Evolutionary conservation across 1,140 invertebrate genomes (phyloP).

Genomic region (Drosophila orena): DNA sequence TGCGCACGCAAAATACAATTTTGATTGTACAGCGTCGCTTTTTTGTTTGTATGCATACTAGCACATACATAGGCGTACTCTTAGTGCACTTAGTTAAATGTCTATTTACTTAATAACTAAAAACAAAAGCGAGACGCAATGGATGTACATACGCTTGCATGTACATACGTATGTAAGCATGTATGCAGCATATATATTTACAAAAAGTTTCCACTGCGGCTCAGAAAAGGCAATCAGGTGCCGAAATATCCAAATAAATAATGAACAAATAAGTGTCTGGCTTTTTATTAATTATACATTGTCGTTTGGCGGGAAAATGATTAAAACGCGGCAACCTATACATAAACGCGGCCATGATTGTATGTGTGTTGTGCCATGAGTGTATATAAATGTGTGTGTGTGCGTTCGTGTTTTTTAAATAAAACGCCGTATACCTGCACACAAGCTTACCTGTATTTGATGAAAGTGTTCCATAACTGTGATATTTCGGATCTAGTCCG

Average conservation of each 20-base stretch:
- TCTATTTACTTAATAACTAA: constrained; percentile 32
- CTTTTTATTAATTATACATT: constrained; percentile 50
- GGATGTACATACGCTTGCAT: constrained; percentile 14
- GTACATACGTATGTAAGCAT: constrained; percentile 9
- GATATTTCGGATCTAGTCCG: constrained; percentile 27
- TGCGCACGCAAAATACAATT: constrained; percentile 80
- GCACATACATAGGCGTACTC: constrained; percentile 17
- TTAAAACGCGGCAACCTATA: constrained; percentile 41
- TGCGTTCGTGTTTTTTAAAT: constrained; percentile 29
- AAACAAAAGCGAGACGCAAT: constrained; percentile 37
- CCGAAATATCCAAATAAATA: background rate
- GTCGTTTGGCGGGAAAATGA: constrained; percentile 65
- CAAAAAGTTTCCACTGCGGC: constrained; percentile 46
- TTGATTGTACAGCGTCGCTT: constrained; percentile 50
- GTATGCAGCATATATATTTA: constrained; percentile 25
- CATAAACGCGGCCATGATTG: constrained; percentile 10
- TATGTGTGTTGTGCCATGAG: constrained; percentile 1
- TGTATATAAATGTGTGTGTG: background rate
- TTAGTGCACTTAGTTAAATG: constrained; percentile 26
- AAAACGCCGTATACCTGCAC: constrained; percentile 45
- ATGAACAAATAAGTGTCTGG: constrained; percentile 1
- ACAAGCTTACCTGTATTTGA: constrained; percentile 84
- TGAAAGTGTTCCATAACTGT: constrained; percentile 83
- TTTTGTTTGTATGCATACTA: constrained; percentile 52
- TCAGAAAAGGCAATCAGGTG: constrained; percentile 22